Base-by-base conservation (phyloP, 2,888 invertebrate species). In the Flexamia atlantica region DNA sequence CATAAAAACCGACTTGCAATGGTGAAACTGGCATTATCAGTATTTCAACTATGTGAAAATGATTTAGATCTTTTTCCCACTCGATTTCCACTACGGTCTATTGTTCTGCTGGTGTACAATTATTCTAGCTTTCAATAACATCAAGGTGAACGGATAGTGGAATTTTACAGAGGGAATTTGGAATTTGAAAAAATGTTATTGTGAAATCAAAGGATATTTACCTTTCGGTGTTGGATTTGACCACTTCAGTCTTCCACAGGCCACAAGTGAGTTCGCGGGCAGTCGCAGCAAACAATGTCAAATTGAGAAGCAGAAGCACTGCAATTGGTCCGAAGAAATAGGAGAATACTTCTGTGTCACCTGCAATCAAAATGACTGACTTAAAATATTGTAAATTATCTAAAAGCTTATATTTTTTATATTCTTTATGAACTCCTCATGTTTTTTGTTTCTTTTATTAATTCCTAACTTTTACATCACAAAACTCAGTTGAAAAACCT, bases 301-400 rank as follows among this genome's bases (percentile, higher is more conserved):
- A 92, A 90, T 97, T 97, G 86, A 96, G 92, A 87, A 94, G 92
- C 87, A 97, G 91, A 86, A 97, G 92, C 85, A 95, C 92, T 84
- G 96, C 97, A 86, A 97, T 94, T 10, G 97, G 97, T 9, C 95
- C 96, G 90, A 94, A 96, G 91, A 97, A 97, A 91, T 96, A 97
- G 7, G 95, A 94, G 87, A 97, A 92, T 85, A 96, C 95, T 90
- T 97, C 96, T 90, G 94, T 92, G 90, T 95, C 94, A 87, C 93
- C 94, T 94, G 91, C 10, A 91, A 36, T 9, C 4, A 9, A 36
- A 36, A 9, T 36, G n/a, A n/a, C n/a, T n/a, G n/a, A n/a, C n/a
- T n/a, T n/a, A n/a, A n/a, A n/a, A n/a, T n/a, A n/a, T n/a, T n/a
- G n/a, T n/a, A n/a, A n/a, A n/a, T n/a, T n/a, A n/a, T n/a, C n/a